These are phyloP conservation scores for Mugil cephalus DNA, from an alignment of 2,113 vertebrate genomes.

Conservation along the genomic window DNA sequence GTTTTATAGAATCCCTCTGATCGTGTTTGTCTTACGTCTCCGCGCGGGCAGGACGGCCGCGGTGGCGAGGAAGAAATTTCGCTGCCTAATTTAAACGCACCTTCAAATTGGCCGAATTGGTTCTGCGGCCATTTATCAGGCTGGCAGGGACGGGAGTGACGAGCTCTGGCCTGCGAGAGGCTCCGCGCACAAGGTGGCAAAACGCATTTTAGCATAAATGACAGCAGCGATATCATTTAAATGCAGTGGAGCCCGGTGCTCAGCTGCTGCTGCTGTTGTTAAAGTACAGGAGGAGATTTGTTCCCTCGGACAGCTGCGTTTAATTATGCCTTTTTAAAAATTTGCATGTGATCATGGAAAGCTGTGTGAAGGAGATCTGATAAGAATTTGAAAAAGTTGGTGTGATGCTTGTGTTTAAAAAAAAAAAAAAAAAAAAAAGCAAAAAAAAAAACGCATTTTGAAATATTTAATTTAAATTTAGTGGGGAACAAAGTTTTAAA, in stretches of 20 bases:
- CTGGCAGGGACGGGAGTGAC: conserved; percentile 50
- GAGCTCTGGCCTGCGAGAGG: conserved; percentile 53
- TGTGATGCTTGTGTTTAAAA: no score
- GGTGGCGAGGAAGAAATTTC: conserved; percentile 31
- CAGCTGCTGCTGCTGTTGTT: conserved; percentile 41
- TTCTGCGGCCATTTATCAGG: conserved; percentile 62
- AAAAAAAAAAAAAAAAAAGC: no score
- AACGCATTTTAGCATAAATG: conserved; percentile 71
- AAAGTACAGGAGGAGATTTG: conserved; percentile 7
- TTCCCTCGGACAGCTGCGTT: conserved; percentile 22
- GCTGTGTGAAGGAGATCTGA: neutral
- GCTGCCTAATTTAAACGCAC: conserved; percentile 48
- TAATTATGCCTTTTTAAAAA: conserved; percentile 25
- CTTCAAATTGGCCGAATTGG: conserved; percentile 51
- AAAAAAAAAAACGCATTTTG: no score
- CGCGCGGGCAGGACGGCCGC: conserved; percentile 19
- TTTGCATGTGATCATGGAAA: conserved; percentile 5
- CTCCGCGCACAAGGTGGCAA: conserved; percentile 55
- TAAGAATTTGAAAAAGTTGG: conserved; percentile 1
- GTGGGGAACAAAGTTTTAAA: no score
- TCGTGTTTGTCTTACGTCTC: conserved; percentile 31
- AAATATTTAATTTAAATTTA: no score
- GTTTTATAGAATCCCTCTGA: conserved; percentile 43
- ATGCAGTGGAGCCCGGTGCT: conserved; percentile 37
- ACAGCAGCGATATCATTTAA: conserved; percentile 71